These are phyloP conservation scores for Ichneumoninae sp. DNA, from an alignment of 2,888 invertebrate genomes.

Conservation along the genomic window DNA sequence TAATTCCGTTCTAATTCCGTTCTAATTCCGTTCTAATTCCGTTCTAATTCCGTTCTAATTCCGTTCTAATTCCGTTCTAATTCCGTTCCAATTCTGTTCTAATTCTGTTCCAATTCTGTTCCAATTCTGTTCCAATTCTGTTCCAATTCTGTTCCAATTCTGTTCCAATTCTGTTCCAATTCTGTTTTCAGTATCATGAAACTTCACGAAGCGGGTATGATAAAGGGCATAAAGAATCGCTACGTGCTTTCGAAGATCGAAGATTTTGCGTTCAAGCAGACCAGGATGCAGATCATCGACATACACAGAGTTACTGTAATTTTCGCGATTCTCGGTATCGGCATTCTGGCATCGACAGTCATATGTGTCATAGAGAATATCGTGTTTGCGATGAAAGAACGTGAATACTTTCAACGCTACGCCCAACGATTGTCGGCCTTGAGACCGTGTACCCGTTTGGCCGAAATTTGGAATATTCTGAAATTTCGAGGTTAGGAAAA, in stretches of 20 bases:
- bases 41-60: no score
- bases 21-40: no score
- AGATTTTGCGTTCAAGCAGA: background rate
- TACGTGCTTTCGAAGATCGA: constrained; percentile 17
- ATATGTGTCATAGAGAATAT: constrained; percentile 61
- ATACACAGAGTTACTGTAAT: constrained; percentile 65
- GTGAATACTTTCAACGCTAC: background rate
- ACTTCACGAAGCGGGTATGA: constrained; percentile 47
- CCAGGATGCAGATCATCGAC: constrained; percentile 46
- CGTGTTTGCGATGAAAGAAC: constrained; percentile 24
- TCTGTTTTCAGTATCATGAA: constrained; percentile 47
- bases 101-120: no score
- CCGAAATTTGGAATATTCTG: background rate
- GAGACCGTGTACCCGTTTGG: no score
- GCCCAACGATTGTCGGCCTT: background rate
- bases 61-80: no score
- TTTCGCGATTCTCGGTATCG: constrained; percentile 55
- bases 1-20: no score
- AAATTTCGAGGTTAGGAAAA: no score
- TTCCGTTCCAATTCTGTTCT: no score
- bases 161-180: no score
- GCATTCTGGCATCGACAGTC: constrained; percentile 51
- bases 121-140: no score
- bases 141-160: no score
- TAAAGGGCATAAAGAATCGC: constrained; percentile 32